Conservation (phyloP, 2,888 invertebrate genomes). For the Acronicta psi region DNA sequence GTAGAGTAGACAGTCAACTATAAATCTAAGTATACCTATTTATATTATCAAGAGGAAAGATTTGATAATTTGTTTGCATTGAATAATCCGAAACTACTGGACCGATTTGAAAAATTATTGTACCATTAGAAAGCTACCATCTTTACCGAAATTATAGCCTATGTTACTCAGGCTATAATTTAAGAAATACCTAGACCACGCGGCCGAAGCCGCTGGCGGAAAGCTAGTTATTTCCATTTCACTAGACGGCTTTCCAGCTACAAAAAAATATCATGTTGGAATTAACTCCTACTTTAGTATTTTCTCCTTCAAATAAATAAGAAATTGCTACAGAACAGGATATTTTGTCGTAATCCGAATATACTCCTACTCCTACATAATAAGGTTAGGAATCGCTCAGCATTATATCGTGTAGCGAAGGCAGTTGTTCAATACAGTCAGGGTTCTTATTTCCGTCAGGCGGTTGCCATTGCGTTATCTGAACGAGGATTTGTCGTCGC, state of each 20-base stretch:
- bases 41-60: too few species aligned
- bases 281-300: conserved; percentile 46
- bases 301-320: conserved; percentile 40
- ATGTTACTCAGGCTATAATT: too few species aligned
- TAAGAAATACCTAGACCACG: too few species aligned
- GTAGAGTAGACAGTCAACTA: too few species aligned
- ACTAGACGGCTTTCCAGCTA: conserved; percentile 3
- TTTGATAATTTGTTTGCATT: too few species aligned
- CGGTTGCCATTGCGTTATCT: conserved; percentile 61
- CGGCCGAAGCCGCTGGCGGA: too few species aligned
- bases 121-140: too few species aligned
- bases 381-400: conserved; percentile 42
- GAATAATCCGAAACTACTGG: too few species aligned
- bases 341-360: conserved; percentile 10
- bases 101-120: too few species aligned
- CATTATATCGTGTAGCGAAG: conserved; percentile 34
- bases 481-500: conserved; percentile 64
- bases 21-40: conserved; percentile 13
- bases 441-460: conserved; percentile 63
- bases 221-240: too few species aligned
- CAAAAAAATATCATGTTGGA: conserved; percentile 24
- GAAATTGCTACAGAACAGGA: conserved; percentile 41
- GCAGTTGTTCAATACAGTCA: conserved; percentile 44
- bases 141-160: too few species aligned
- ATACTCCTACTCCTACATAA: conserved; percentile 17